Conservation (phyloP, 2,797 vertebrate species). For the Fistularia tabacaria region DNA sequence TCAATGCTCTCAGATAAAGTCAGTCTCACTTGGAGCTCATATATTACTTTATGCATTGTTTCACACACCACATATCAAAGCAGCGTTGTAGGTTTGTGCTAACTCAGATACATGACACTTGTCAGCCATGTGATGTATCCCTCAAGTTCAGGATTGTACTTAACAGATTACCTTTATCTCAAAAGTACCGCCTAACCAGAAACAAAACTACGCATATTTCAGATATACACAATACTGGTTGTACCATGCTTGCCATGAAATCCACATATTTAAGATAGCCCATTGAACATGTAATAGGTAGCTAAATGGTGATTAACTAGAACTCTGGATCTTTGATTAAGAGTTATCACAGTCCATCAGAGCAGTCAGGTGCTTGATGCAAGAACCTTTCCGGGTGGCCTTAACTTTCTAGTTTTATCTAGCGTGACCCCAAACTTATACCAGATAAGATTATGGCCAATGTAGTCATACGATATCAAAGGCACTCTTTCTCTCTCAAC, state of each 20-base stretch:
- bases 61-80: slow-evolving; percentile 60
- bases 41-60: slow-evolving; percentile 67
- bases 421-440: slow-evolving; percentile 81
- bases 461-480: slow-evolving; percentile 89
- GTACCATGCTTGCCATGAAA: slow-evolving; percentile 76
- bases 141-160: slow-evolving; percentile 72
- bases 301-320: slow-evolving; percentile 89
- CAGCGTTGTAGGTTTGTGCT: slow-evolving; percentile 73
- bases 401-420: slow-evolving; percentile 75
- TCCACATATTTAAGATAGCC: slow-evolving; percentile 69
- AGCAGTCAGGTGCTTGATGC: slow-evolving; percentile 81
- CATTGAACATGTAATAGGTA: slow-evolving; percentile 78
- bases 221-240: slow-evolving; percentile 76
- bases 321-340: slow-evolving; percentile 74
- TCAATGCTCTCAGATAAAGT: slow-evolving; percentile 59
- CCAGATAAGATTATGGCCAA: slow-evolving; percentile 88
- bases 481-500: slow-evolving; percentile 93
- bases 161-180: slow-evolving; percentile 69
- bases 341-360: slow-evolving; percentile 75
- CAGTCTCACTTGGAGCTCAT: slow-evolving; percentile 53
- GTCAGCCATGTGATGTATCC: slow-evolving; percentile 51
- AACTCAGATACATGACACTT: slow-evolving; percentile 62
- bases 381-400: slow-evolving; percentile 80
- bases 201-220: slow-evolving; percentile 72
- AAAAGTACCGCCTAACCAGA: slow-evolving; percentile 71